Evolutionary conservation across 2,113 vertebrate species (phyloP).

Genomic region (Leptodactylus fuscus): DNA sequence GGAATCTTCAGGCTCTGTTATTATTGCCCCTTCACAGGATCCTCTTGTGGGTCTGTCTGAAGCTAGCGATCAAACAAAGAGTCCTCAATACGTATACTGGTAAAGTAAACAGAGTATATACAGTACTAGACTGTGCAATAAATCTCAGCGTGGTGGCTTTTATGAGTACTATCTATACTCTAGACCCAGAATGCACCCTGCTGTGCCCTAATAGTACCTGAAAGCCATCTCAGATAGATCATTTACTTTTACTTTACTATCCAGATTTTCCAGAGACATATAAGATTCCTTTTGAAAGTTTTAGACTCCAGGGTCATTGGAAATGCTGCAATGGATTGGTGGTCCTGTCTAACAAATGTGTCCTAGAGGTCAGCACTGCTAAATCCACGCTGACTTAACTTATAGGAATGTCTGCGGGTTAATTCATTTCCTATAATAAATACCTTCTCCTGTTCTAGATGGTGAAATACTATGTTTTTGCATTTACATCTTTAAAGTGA

Average conservation of each 20-base stretch:
- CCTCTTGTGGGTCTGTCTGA: too few species aligned
- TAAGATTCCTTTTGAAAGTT: neutral
- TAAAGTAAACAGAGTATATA: neutral
- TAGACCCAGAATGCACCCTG: neutral
- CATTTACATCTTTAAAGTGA: neutral
- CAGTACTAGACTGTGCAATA: neutral
- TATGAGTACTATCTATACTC: neutral
- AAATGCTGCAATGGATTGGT: neutral
- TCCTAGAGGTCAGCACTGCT: neutral
- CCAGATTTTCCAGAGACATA: constrained; percentile 9
- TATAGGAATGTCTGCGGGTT: neutral
- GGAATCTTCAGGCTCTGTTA: too few species aligned
- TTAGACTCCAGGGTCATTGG: neutral
- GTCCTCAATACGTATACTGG: too few species aligned
- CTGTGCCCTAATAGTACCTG: neutral
- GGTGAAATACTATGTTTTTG: neutral
- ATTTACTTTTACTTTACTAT: constrained; percentile 5
- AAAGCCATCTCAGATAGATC: neutral
- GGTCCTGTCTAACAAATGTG: neutral
- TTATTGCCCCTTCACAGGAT: too few species aligned
- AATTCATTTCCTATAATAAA: neutral
- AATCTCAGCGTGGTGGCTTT: neutral
- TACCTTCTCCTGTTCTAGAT: neutral
- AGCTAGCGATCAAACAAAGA: too few species aligned
- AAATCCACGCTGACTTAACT: neutral